Percentiles rank a stretch among this genome's conserved stretches.
phyloP scores from a whole-genome alignment of 2,797 vertebrate genomes.

The Chelon auratus region DNA sequence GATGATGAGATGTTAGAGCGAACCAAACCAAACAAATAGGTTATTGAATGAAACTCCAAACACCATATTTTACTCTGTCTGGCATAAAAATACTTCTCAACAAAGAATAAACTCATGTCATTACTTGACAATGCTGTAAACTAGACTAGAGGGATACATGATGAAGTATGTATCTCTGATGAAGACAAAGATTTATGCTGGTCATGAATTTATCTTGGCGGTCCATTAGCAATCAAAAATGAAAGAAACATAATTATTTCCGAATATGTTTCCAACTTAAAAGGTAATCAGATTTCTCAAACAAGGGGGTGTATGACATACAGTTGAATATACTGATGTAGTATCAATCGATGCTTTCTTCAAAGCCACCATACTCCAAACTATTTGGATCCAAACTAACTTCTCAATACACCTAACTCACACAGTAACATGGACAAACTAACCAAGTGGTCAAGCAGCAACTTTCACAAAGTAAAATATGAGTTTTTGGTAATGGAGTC shows the following conservation, averaged over 20 bases:
- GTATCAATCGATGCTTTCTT: no score
- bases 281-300: no score
- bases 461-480: no score
- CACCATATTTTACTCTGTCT: background rate
- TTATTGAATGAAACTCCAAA: background rate
- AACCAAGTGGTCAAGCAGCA: no score
- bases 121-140: constrained; percentile 10
- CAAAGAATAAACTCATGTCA: background rate
- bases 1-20: background rate
- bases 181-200: constrained; percentile 8
- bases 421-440: no score
- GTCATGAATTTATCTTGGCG: constrained; percentile 13
- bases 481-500: no score
- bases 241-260: background rate
- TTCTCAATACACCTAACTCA: no score
- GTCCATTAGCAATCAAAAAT: constrained; percentile 3
- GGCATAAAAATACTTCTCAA: background rate
- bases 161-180: constrained; percentile 17
- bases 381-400: no score
- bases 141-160: background rate
- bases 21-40: background rate
- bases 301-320: no score
- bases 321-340: no score
- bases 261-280: background rate
- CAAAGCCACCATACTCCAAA: no score